Conservation (phyloP, 2,797 vertebrate genomes). For the Oophaga sylvatica region DNA sequence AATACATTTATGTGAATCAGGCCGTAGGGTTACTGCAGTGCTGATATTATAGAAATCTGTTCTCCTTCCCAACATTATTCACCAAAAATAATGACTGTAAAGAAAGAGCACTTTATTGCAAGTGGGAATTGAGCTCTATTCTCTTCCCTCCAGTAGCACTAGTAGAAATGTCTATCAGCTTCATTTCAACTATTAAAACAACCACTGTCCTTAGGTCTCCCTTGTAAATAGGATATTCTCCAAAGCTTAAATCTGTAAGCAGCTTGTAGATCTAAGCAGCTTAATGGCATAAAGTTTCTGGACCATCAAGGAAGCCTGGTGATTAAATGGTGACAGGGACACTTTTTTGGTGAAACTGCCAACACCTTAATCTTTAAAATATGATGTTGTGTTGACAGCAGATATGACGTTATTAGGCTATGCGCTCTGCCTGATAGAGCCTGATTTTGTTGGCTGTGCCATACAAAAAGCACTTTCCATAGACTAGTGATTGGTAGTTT, state of each 20-base stretch:
- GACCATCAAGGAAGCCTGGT: constrained; percentile 18
- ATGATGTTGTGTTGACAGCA: neutral
- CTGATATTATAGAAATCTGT: neutral
- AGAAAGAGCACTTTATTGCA: neutral
- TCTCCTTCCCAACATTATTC: no score
- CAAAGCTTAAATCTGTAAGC: constrained; percentile 28
- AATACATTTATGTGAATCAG: no score
- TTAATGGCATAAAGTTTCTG: constrained; percentile 32
- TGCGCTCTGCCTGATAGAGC: neutral
- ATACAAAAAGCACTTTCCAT: no score
- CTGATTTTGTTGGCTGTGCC: neutral
- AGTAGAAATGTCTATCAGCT: neutral
- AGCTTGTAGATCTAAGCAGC: constrained; percentile 39
- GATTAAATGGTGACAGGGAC: neutral
- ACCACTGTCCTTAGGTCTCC: constrained; percentile 36
- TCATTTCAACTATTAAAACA: constrained; percentile 23
- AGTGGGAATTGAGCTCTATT: neutral
- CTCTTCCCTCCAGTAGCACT: neutral
- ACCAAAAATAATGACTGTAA: neutral
- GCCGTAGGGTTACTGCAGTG: neutral
- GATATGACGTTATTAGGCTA: neutral
- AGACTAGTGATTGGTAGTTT: no score
- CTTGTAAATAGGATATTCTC: constrained; percentile 35
- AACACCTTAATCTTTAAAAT: neutral
- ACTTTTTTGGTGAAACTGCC: neutral